Percentiles rank a stretch among this genome's conserved stretches.
Conservation (phyloP, 2,797 vertebrate species). For the Simalia tracyae region DNA sequence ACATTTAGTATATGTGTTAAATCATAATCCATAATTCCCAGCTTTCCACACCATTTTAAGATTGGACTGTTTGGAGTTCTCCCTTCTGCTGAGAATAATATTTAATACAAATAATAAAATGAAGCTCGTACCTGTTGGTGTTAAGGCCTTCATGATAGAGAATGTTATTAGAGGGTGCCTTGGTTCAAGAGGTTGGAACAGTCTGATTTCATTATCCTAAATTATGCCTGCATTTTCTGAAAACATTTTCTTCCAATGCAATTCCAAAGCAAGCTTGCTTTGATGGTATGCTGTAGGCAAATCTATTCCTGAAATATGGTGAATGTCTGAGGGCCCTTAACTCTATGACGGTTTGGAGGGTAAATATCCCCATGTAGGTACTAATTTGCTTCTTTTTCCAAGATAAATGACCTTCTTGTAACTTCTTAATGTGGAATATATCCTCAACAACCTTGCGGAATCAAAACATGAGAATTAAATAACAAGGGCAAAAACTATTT, state of each 20-base stretch:
- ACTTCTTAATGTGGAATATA: conserved; percentile 23
- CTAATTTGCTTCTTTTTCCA: conserved; percentile 14
- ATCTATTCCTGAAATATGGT: conserved; percentile 23
- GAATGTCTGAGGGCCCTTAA: conserved; percentile 8
- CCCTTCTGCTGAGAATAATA: background rate
- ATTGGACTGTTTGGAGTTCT: conserved; percentile 1
- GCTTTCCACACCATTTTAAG: background rate
- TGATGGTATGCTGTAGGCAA: background rate
- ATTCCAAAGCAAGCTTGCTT: background rate
- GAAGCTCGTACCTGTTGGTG: conserved; percentile 2
- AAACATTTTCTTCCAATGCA: conserved; percentile 1
- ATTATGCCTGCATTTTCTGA: conserved; percentile 13
- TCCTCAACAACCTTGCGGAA: background rate
- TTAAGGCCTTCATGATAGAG: background rate
- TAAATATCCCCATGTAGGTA: background rate
- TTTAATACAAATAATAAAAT: conserved; percentile 1
- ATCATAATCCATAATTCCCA: background rate
- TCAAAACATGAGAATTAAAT: background rate
- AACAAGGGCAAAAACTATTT: conserved; percentile 2
- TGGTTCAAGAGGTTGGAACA: background rate
- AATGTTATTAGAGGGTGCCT: background rate
- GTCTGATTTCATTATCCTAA: conserved; percentile 31
- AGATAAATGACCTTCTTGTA: conserved; percentile 5
- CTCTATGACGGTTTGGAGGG: background rate
- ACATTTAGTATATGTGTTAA: background rate